Base-by-base conservation (phyloP, 1,140 invertebrate genomes). In the Akabosia matsudoensis region DNA sequence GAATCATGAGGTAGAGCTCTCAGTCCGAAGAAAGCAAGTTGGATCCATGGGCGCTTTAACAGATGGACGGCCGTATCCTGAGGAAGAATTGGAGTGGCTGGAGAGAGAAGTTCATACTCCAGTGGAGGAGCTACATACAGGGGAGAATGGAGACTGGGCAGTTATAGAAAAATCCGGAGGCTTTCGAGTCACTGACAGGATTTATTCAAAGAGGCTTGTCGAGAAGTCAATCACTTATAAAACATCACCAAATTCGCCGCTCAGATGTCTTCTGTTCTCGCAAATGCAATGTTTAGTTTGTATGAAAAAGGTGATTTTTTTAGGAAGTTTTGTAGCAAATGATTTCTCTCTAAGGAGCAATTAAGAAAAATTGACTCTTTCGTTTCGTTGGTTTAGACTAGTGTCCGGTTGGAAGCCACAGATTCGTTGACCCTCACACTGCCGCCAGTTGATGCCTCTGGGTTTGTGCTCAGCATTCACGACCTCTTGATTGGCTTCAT, bases 361-460 rank as follows among this genome's bases (percentile, higher is more conserved):
- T n/a, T n/a, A n/a, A n/a, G n/a, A n/a, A n/a, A n/a, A n/a, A n/a
- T n/a, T n/a, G n/a, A n/a, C n/a, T n/a, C n/a, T n/a, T n/a, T n/a
- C n/a, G n/a, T n/a, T n/a, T n/a, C n/a, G n/a, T n/a, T n/a, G n/a
- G n/a, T n/a, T n/a, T n/a, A 93, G 89, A 92, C 92, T 81, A 90
- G 92, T 0, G 90, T 96, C 14, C 90, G 91, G 22, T 95, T 95
- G 83, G 94, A 97, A 83, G 93, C 93, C 83, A 94, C 96, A 82
- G 93, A 96, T 84, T 94, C 92, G 82, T 86, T 97, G 24, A 94
- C 93, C 0, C 84, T 97, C 26, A 88, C 88, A 70, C 83, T 94
- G 54, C 92, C 92, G 31, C 84, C 87, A 26, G 86, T 85, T 51
- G 83, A 86, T 79, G 83, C 85, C 80, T 88, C 87, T 84, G 80